Conservation (phyloP, 37 sponge, comb jelly and placozoan species). For the Oopsacas minuta region DNA sequence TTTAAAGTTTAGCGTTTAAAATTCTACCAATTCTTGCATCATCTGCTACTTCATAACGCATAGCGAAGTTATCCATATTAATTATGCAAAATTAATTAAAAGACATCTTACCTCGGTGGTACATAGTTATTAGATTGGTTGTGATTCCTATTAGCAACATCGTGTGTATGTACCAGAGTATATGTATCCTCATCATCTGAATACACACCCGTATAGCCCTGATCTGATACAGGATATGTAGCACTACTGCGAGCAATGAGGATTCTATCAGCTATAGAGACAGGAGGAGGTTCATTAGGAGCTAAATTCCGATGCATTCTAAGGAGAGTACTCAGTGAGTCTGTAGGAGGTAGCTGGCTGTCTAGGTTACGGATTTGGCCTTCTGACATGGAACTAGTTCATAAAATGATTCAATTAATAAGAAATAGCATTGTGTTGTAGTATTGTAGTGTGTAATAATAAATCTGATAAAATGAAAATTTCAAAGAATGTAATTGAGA, state of each 20-base stretch:
- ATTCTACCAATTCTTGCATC: too few relatives aligned
- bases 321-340: neutral
- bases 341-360: constrained; percentile 10
- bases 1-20: too few relatives aligned
- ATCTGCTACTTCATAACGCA: too few relatives aligned
- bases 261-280: neutral
- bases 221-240: neutral
- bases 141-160: neutral
- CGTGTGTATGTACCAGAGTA: neutral
- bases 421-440: too few relatives aligned
- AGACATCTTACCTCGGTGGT: neutral
- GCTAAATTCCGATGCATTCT: neutral
- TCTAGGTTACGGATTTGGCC: neutral
- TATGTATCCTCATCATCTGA: neutral
- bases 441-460: too few relatives aligned
- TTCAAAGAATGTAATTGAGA: too few relatives aligned
- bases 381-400: neutral
- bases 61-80: too few relatives aligned
- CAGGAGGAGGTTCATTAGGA: neutral
- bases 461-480: too few relatives aligned
- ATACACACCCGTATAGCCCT: neutral
- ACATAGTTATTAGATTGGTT: constrained; percentile 2
- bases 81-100: too few relatives aligned
- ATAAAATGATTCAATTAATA: too few relatives aligned
- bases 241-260: neutral